Base-by-base conservation (phyloP, 2,888 invertebrate species). In the Mythimna impura region DNA sequence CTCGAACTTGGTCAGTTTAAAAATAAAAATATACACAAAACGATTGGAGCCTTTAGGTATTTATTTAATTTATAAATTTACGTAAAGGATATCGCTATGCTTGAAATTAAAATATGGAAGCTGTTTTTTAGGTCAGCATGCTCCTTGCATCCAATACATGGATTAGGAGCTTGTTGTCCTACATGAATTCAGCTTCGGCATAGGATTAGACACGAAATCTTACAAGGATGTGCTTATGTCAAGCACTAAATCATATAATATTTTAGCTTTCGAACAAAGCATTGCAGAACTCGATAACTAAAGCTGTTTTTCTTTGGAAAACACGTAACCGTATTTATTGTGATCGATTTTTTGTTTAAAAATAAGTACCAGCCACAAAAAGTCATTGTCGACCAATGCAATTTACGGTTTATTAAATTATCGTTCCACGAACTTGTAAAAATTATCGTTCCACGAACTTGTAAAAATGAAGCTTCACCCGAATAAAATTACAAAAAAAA, bases 41-140 rank as follows among this genome's bases (percentile, higher is more conserved):
- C 43, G 12, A 43, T 14, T 12, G 14, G 5, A 43, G 43, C 14
- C 43, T 43, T 43, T 43, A 12, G 36, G 9, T 36, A 36, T 43
- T 7, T 52, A 20, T 20, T 25, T 30, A 30, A 20, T 30, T 62
- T 17, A n/a, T n/a, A n/a, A n/a, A 9, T 22, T 9, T 22, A 22
- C 22, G 9, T 10, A 17, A 62, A 43, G 9, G 43, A 12, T 43
- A 14, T 43, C 17, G 25, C 17, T 25, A 25, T 9, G 10, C 25
- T 47, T 47, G 10, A 20, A n/a, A 6, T 25, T 55, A 5, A 20
- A 47, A 52, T 43, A 61, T 67, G 25, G 22, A 50, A 40, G 57
- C 17, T 34, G 70, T 88, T 90, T 25, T 91, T 90, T 92, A 86
- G 92, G 93, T 92, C 93, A 91, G 76, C 82, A 84, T 81, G 73